Evolutionary conservation across 2,888 invertebrate genomes (phyloP), one percentile per base, ranked within the genome.

Genomic region (Apotomis betuletana): DNA sequence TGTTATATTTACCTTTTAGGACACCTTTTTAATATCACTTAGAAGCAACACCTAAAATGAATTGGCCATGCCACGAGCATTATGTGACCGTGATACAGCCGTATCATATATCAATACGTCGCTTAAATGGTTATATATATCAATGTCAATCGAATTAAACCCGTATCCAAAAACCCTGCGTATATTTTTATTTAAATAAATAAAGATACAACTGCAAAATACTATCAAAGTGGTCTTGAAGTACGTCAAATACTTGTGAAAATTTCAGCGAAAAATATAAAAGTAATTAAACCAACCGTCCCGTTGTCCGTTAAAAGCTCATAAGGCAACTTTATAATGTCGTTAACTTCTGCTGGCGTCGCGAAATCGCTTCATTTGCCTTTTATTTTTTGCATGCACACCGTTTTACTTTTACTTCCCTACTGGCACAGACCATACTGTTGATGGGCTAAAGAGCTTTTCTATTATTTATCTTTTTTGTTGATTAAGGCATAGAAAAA

Each of bases 311-410:
- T 72, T 72, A 72, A 68, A 72, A 68, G 68, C 68, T 72, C 72
- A 72, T 72, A 72, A 72, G 62, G 62, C 57, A 72, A 63, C 63
- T 72, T 72, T 72, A 72, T 72, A 72, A 72, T 72, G 63, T 68
- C 67, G 68, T 68, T 72, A 63, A 68, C 67, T 61, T 72, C 67
- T 54, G 62, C 57, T 60, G 54, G 67, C 67, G 63, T 62, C 59
- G 52, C 63, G 63, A n/a, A 68, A 68, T 62, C 51, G 67, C 62
- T 72, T 72, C 72, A 68, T 68, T 72, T 68, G 58, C 67, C 46
- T 72, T 68, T 63, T 63, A 68, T 68, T 63, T 59, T 63, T 59
- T 68, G 44, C 62, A 44, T 52, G 67, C 58, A 51, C 51, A 57
- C 52, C 62, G 15, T 54, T 72, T 68, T 27, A 58, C 55, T 62